Percentiles rank a stretch among this genome's conserved stretches.
Evolutionary conservation across 2,113 vertebrate species (phyloP).

Genomic region (Cranoglanis bouderius): DNA sequence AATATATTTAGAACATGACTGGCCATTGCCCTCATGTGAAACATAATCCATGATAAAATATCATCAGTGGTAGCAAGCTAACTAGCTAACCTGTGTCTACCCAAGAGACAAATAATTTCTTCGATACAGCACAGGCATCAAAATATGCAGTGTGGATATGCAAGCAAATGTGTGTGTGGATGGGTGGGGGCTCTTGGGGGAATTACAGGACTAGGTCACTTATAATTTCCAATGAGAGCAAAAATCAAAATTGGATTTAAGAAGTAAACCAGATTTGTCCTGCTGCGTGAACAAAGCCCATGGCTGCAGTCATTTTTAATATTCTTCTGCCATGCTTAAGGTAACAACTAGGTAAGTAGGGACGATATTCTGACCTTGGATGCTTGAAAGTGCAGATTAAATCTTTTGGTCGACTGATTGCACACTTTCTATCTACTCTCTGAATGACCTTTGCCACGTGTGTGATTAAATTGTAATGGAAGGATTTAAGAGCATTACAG

Average conservation of each 20-base stretch:
- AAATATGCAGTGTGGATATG: not conserved
- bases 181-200: too few relatives aligned
- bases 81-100: not conserved
- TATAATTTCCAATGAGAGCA: not conserved
- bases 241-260: not conserved
- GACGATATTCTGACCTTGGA: not conserved
- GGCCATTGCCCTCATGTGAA: too few relatives aligned
- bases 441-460: not conserved
- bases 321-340: constrained; percentile 8
- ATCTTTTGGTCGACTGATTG: not conserved
- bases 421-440: constrained; percentile 13
- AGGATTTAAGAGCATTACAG: constrained; percentile 19
- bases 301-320: not conserved
- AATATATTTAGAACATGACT: too few relatives aligned
- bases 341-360: not conserved
- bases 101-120: not conserved
- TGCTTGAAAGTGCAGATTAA: constrained; percentile 4
- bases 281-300: not conserved
- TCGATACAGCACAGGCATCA: not conserved
- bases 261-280: not conserved
- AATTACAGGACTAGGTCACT: not conserved
- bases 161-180: not conserved
- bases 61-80: not conserved
- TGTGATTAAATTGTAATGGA: constrained; percentile 23
- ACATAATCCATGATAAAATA: not conserved